Evolutionary conservation across 2,888 invertebrate species (phyloP), one percentile per base, ranked within the genome.

Genomic region (Pachydiplax longipennis): DNA sequence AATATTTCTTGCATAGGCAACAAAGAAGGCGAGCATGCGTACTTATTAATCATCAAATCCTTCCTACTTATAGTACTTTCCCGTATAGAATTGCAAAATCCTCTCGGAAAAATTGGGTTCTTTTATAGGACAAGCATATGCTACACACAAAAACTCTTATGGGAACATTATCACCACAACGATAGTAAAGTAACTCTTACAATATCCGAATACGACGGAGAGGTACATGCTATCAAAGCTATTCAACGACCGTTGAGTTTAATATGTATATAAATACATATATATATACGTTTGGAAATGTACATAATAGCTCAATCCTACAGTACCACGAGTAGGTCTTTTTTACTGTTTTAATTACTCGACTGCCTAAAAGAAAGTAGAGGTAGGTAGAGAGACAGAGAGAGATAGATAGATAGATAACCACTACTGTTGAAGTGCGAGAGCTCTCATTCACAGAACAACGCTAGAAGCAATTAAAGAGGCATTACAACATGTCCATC

Each of bases 161-260:
- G 87, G 13, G 61, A 87, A 65, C 22, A 37, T n/a, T 61, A 61
- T 87, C 87, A 87, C 87, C 87, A 87, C 87, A 87, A 61, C 58
- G 58, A 87, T 61, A 87, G 35, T 37, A 87, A 58, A 87, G n/a
- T 87, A 58, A 87, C 87, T 61, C 37, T 87, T 87, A 87, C 87
- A 31, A 83, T 31, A 53, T 82, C 13, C 61, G 37, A 48, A 58
- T 87, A 61, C 87, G 87, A 87, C 87, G 87, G 87, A 37, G 58
- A 87, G 25, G 87, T 87, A 87, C 87, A 87, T 87, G 87, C 87
- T 61, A 87, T 61, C 87, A 87, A 87, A 61, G 61, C 87, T 61
- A 87, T 37, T 87, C 37, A 87, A 87, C 87, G 40, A 87, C 13
- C 61, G 61, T 37, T 37, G 61, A 61, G 35, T 87, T 58, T 61